Percentiles rank a stretch among this genome's conserved stretches.
Evolutionary conservation across 2,888 invertebrate genomes (phyloP).

Genomic region (Hetaerina titia): DNA sequence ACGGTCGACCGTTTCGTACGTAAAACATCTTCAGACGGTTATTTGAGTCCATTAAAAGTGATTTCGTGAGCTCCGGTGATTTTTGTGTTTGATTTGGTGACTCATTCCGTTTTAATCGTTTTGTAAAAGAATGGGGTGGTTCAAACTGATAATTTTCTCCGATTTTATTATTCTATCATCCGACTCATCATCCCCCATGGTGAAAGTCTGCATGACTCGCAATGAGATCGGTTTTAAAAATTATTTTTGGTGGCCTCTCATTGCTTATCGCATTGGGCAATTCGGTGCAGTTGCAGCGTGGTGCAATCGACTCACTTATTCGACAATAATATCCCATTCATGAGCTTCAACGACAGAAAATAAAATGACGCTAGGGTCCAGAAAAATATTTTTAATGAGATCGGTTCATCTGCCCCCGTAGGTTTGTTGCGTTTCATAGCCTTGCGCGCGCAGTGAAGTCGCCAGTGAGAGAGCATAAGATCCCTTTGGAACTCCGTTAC

Average conservation of each 20-base stretch:
- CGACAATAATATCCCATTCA: too few species aligned
- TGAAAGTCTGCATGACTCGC: not conserved
- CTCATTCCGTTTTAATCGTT: not conserved
- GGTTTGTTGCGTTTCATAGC: too few species aligned
- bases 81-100: conserved; percentile 2
- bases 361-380: too few species aligned
- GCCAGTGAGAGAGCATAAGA: too few species aligned
- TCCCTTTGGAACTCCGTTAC: too few species aligned
- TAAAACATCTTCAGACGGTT: not conserved
- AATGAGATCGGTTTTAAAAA: not conserved
- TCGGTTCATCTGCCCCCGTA: too few species aligned
- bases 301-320: too few species aligned
- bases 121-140: not conserved
- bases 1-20: not conserved
- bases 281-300: too few species aligned
- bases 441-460: too few species aligned
- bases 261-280: not conserved
- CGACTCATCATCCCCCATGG: not conserved
- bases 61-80: not conserved
- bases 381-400: too few species aligned
- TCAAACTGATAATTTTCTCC: too few species aligned
- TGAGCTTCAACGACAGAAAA: too few species aligned
- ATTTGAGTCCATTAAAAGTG: not conserved
- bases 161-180: not conserved
- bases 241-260: not conserved